Evolutionary conservation across 2,113 vertebrate species (phyloP), one percentile per base, ranked within the genome.

Genomic region (Calypte anna): DNA sequence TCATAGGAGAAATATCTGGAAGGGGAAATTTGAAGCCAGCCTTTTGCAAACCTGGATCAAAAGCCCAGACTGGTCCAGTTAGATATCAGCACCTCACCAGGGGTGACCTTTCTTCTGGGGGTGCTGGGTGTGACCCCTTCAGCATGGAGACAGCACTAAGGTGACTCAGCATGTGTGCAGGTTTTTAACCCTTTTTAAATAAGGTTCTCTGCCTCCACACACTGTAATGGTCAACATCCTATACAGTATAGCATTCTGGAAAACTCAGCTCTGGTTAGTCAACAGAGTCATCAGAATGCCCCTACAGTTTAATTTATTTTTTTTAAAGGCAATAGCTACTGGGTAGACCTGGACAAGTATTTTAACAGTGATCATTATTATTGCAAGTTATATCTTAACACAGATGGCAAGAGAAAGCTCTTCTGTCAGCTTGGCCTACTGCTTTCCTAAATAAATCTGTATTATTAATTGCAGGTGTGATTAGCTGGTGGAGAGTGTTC

Each of bases 381-480:
- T n/a, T 86, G 23, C n/a, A 90, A 59, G 31, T 38, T 19, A 2
- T 76, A 55, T 15, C 31, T 38, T 74, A 82, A 24, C 14, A 33
- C 18, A 19, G 68, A 73, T 31, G 25, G 36, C 43, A 82, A 76
- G 36, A 27, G 21, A 62, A 50, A 25, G 13, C 23, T 91, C 46
- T 8, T 66, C 64, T 72, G 27, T 36, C 72, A 50, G n/a, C 62
- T 69, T 48, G 78, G 24, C 10, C 24, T 77, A 18, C 38, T 63
- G 30, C 23, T 82, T 87, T 63, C 72, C 61, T 84, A 51, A 80
- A 10, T 33, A 4, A 18, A 43, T 77, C 68, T 9, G 1, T 75
- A 17, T 78, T 83, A 54, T 77, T 83, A 53, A 64, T 77, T 88
- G 24, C 92, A 98, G 98, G 80, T 83, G 11, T 74, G 53, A 43